Evolutionary conservation across 92 coral and sea anemone species (phyloP), one percentile per base, ranked within the genome.

Genomic region (Zoanthus sociatus): DNA sequence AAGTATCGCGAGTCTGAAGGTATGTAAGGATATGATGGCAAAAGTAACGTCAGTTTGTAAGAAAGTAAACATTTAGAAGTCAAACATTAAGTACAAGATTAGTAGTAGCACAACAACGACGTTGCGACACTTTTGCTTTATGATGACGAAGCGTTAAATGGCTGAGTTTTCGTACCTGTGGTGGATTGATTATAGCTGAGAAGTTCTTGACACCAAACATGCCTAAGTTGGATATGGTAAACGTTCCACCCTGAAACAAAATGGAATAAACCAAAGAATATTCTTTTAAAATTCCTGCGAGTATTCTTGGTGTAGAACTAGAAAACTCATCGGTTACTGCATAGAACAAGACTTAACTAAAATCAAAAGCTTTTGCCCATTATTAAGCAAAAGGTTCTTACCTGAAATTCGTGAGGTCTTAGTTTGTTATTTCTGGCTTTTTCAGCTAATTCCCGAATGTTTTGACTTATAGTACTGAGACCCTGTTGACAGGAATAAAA

Each of bases 401-500:
- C 98, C 94, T 97, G 99, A 83, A 95, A 97, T 78, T 97, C 99
- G 1, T 97, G 97, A n/a, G 99, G 99, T 76, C 92, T 93, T 18
- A 97, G 94, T 87, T 97, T 97, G 88, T 94, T 94, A 44, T 71
- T 86, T 44, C 98, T 89, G 73, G 99, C 99, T 87, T 92, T 93
- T 33, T 92, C 95, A 26, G 99, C 99, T 55, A 97, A 84, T 7
- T 96, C 68, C 14, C 69, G 78, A 1, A 90, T 91, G 83, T 97
- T 97, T 1, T 92, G 79, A 83, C 93, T 97, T 60, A 97, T 95
- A 15, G 90, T 87, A 76, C 94, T 84, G 48, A 97, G 82, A 14
- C 99, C 99, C 99, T 97, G 82, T 33, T 48, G 81, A 26, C 7
- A 37, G 30, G 48, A 75, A 14, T 54, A 5, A 9, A 69, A 8